Percentiles rank a stretch among this genome's conserved stretches.
phyloP scores from a whole-genome alignment of 1,140 invertebrate genomes.

The Acromyrmex echinatior region DNA sequence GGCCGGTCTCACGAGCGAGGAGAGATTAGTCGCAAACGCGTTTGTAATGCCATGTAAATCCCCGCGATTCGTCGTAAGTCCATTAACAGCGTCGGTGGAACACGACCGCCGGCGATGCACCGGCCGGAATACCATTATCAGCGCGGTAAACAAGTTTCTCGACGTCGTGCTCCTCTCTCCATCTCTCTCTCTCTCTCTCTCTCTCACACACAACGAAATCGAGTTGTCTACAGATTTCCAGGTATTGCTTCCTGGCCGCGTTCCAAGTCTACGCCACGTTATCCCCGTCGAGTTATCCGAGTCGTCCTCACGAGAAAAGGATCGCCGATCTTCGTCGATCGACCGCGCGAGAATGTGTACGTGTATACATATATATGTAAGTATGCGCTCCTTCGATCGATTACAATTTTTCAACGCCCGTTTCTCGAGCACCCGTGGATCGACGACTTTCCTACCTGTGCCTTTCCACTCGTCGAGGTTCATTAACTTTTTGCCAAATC shows the following conservation, averaged over 20 bases:
- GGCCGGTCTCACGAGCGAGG: slow-evolving; percentile 69
- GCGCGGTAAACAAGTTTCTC: slow-evolving; percentile 75
- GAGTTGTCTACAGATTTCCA: slow-evolving; percentile 76
- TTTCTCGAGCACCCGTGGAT: neutral
- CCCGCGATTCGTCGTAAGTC: slow-evolving; percentile 77
- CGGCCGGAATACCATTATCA: slow-evolving; percentile 76
- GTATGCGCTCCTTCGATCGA: neutral
- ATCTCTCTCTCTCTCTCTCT: neutral
- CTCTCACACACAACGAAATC: slow-evolving; percentile 65
- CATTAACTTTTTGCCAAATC: slow-evolving; percentile 29
- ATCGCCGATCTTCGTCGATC: slow-evolving; percentile 3
- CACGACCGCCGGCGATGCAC: slow-evolving; percentile 71
- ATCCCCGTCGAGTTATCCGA: neutral
- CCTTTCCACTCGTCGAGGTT: neutral
- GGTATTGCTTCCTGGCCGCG: slow-evolving; percentile 75
- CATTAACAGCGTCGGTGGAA: slow-evolving; percentile 75
- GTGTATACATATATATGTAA: no score
- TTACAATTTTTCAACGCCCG: slow-evolving; percentile 22
- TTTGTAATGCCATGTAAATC: slow-evolving; percentile 78
- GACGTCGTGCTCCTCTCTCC: slow-evolving; percentile 5
- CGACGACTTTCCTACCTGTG: slow-evolving; percentile 20
- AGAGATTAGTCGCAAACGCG: slow-evolving; percentile 78
- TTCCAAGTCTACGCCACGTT: slow-evolving; percentile 68
- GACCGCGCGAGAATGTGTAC: neutral
- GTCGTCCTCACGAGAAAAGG: slow-evolving; percentile 28